Percentiles rank a stretch among this genome's conserved stretches.
Evolutionary conservation across 1,140 invertebrate genomes (phyloP).

Genomic region (Drosophila mauritiana): DNA sequence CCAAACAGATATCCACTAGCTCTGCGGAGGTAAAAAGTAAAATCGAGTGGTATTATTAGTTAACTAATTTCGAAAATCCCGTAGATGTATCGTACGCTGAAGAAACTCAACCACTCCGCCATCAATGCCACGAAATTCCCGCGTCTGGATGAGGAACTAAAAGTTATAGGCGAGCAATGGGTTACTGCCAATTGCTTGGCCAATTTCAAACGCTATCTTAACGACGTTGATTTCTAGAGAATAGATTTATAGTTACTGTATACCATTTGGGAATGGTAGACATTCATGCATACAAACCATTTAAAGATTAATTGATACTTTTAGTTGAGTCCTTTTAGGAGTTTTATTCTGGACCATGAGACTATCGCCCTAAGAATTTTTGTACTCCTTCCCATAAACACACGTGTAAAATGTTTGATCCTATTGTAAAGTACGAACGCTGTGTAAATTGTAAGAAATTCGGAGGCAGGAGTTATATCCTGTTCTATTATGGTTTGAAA

Average conservation of each 20-base stretch:
- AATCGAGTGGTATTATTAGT: too few relatives aligned
- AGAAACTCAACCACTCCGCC: conserved; percentile 86
- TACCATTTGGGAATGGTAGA: conserved; percentile 70
- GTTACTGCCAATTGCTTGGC: conserved; percentile 84
- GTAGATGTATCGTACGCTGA: conserved; percentile 66
- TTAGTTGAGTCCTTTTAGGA: conserved; percentile 21
- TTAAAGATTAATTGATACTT: conserved; percentile 6
- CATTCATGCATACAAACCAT: conserved; percentile 11
- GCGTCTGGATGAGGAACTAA: conserved; percentile 87
- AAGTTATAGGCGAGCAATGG: conserved; percentile 88
- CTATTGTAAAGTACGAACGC: conserved; percentile 3
- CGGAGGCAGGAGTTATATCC: background rate
- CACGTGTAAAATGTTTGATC: conserved; percentile 15
- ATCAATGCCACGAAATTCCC: conserved; percentile 86
- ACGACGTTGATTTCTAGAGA: conserved; percentile 42
- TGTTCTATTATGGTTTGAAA: background rate
- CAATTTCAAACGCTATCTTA: conserved; percentile 59
- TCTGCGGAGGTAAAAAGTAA: conserved; percentile 59
- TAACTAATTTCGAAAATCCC: background rate
- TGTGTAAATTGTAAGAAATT: conserved; percentile 4
- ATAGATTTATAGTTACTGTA: conserved; percentile 25
- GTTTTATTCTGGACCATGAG: conserved; percentile 15
- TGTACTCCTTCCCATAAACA: background rate
- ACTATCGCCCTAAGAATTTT: conserved; percentile 4
- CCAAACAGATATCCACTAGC: conserved; percentile 66